Conservation (phyloP, 1,140 invertebrate genomes). For the Eumaeus atala region DNA sequence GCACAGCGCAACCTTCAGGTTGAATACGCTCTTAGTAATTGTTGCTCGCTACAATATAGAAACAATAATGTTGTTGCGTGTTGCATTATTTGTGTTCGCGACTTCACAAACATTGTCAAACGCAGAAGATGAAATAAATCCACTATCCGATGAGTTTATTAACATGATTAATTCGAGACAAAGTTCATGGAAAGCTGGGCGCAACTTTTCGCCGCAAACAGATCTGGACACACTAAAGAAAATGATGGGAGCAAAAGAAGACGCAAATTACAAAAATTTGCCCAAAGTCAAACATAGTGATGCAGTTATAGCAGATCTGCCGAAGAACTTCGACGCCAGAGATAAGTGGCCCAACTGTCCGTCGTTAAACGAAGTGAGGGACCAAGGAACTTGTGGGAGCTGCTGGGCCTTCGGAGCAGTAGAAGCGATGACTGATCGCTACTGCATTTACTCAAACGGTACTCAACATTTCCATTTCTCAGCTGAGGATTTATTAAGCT, state of each 20-base stretch:
- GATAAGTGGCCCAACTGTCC: conserved; percentile 89
- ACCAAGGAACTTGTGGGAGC: conserved; percentile 84
- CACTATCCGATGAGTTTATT: conserved; percentile 79
- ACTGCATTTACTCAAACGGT: conserved; percentile 79
- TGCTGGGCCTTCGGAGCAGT: conserved; percentile 93
- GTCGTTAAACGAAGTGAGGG: conserved; percentile 84
- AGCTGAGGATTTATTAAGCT: not conserved
- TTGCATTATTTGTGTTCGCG: conserved; percentile 30
- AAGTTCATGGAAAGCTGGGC: conserved; percentile 82
- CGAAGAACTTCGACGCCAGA: conserved; percentile 87
- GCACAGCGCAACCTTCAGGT: conserved; percentile 37
- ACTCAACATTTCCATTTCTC: conserved; percentile 8
- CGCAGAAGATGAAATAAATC: conserved; percentile 34
- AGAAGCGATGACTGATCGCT: conserved; percentile 93
- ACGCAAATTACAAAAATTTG: conserved; percentile 66
- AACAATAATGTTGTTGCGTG: conserved; percentile 37
- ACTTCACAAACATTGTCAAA: conserved; percentile 29
- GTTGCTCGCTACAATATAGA: conserved; percentile 30
- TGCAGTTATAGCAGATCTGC: conserved; percentile 72
- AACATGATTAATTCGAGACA: conserved; percentile 77
- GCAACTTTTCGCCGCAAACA: conserved; percentile 78
- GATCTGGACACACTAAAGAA: conserved; percentile 76
- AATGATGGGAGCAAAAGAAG: conserved; percentile 82
- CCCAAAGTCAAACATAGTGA: conserved; percentile 47
- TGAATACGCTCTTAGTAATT: conserved; percentile 29